phyloP scores from a whole-genome alignment of 1,140 invertebrate genomes.

The Aphelenchoides avenae region DNA sequence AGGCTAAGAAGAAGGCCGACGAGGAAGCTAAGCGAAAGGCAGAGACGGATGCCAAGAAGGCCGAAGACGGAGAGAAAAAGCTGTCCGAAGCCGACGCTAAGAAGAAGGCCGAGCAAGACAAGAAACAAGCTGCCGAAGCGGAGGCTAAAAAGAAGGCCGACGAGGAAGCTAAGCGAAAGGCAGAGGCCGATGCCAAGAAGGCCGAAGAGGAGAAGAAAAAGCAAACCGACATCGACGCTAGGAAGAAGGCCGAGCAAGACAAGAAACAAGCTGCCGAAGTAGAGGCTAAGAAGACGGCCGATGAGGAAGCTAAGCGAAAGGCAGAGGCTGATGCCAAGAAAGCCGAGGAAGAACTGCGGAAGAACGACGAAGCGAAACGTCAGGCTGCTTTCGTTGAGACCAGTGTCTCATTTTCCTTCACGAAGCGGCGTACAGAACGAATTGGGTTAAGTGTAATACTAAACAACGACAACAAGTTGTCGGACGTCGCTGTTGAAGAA shows the following conservation, averaged over 20 bases:
- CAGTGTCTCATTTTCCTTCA: too few species aligned
- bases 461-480: too few species aligned
- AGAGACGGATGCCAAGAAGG: too few species aligned
- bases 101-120: neutral
- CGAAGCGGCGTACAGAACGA: too few species aligned
- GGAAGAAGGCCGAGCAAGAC: slow-evolving; percentile 8
- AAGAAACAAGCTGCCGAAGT: slow-evolving; percentile 9
- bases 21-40: too few species aligned
- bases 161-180: neutral
- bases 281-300: slow-evolving; percentile 11
- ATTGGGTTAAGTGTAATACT: too few species aligned
- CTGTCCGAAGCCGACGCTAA: neutral
- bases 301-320: neutral
- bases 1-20: too few species aligned
- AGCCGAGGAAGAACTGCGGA: neutral
- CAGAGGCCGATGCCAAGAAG: too few species aligned
- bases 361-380: neutral
- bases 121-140: neutral
- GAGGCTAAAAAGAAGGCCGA: neutral
- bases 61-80: slow-evolving; percentile 3
- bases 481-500: too few species aligned
- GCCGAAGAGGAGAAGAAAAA: neutral
- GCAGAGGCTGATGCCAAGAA: slow-evolving; percentile 1
- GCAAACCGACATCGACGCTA: neutral
- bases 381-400: too few species aligned